Conservation (phyloP, 2,888 invertebrate genomes). For the Disparrhopalites patrizii region DNA sequence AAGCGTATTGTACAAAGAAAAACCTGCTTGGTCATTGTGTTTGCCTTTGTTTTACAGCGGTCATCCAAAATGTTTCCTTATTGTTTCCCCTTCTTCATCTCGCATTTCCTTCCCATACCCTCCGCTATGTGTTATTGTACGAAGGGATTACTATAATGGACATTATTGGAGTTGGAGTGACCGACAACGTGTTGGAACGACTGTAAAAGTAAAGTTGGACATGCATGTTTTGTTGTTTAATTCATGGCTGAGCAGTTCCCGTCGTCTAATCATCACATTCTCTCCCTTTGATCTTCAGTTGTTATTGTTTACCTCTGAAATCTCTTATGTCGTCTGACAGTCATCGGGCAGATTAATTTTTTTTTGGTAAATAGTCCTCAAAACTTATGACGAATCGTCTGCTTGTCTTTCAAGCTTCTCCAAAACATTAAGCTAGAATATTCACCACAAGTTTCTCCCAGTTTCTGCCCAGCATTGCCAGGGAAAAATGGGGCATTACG, state of each 20-base stretch:
- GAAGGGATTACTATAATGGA: too few species aligned
- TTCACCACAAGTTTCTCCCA: background rate
- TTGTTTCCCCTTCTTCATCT: background rate
- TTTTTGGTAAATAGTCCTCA: too few species aligned
- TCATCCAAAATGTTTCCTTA: background rate
- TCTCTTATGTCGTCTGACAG: background rate
- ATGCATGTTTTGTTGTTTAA: background rate
- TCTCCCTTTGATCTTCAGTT: background rate
- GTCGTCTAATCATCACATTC: too few species aligned
- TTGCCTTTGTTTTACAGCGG: slow-evolving; percentile 7
- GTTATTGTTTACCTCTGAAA: background rate
- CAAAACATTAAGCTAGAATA: too few species aligned
- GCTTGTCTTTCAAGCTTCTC: too few species aligned
- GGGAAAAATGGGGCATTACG: too few species aligned
- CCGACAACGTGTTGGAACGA: background rate
- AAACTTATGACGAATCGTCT: too few species aligned
- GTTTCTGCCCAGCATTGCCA: background rate
- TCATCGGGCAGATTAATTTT: too few species aligned
- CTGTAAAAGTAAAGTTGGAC: background rate
- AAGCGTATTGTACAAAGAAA: slow-evolving; percentile 19
- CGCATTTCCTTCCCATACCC: background rate
- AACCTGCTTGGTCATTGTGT: slow-evolving; percentile 8
- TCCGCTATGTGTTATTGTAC: background rate
- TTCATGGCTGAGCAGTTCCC: slow-evolving; percentile 13
- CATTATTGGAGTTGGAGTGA: too few species aligned